Percentiles rank a stretch among this genome's conserved stretches.
Conservation (phyloP, 92 coral and sea anemone genomes). For the Palythoa grandiflora region DNA sequence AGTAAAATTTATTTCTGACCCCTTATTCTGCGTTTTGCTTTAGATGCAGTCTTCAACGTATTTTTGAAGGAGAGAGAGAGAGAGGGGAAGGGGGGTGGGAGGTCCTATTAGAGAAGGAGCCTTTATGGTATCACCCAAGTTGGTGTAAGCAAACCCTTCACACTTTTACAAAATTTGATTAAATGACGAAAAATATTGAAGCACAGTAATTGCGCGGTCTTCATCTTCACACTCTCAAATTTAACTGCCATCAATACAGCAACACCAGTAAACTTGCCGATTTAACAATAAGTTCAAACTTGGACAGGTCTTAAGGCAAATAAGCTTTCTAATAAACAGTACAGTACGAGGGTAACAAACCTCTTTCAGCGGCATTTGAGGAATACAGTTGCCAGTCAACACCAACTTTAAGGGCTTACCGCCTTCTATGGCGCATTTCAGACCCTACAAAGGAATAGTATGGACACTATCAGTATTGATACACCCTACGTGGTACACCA, state of each 20-base stretch:
- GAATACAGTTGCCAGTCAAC: conserved; percentile 93
- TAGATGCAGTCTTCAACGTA: too few relatives aligned
- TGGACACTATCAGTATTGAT: neutral
- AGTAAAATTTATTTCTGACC: too few relatives aligned
- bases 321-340: neutral
- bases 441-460: conserved; percentile 63
- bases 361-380: conserved; percentile 97
- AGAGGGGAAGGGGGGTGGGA: too few relatives aligned
- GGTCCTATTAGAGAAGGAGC: too few relatives aligned
- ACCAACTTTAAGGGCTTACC: conserved; percentile 87
- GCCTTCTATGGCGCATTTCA: conserved; percentile 90
- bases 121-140: too few relatives aligned
- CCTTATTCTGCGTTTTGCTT: neutral
- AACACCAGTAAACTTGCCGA: neutral
- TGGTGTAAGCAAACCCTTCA: too few relatives aligned
- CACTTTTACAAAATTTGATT: too few relatives aligned
- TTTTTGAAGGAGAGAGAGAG: too few relatives aligned
- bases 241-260: neutral
- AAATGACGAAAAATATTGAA: too few relatives aligned
- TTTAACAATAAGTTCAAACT: neutral
- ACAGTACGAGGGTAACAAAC: conserved; percentile 44
- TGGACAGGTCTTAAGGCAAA: neutral
- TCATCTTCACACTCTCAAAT: too few relatives aligned
- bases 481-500: neutral
- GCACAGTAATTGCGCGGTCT: too few relatives aligned